Conservation (phyloP, 2,888 invertebrate species). For the Xestia rhomboidea region DNA sequence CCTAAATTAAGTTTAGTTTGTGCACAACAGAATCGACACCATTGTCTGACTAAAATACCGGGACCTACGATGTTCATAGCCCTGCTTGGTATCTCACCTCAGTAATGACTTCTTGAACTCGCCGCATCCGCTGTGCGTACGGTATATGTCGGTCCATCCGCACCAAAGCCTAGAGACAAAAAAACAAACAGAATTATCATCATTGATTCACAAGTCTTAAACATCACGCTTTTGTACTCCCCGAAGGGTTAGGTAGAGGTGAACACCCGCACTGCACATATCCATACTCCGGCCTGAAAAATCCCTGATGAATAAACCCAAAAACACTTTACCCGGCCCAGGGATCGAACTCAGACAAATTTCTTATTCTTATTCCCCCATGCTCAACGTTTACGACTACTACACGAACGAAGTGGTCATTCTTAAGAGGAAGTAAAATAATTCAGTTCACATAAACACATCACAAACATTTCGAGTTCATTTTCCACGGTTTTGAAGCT, state of each 20-base stretch:
- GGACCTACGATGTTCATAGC: background rate
- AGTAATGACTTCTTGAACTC: conserved; percentile 96
- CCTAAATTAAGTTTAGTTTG: too few relatives aligned
- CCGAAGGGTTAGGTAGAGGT: background rate
- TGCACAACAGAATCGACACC: too few relatives aligned
- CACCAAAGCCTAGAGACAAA: conserved; percentile 92
- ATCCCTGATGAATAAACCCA: background rate
- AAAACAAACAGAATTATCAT: conserved; percentile 12
- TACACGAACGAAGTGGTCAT: background rate
- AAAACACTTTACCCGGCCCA: background rate
- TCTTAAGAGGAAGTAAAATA: background rate
- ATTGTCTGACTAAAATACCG: too few relatives aligned
- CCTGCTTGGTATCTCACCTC: conserved; percentile 90
- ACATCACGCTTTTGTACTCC: background rate
- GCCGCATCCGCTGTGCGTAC: conserved; percentile 93
- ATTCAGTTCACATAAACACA: background rate
- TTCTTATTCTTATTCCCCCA: too few relatives aligned
- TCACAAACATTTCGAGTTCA: conserved; percentile 8
- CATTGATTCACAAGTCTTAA: background rate
- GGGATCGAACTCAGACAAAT: background rate
- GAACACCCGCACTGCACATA: background rate
- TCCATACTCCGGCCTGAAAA: background rate
- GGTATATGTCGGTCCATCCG: conserved; percentile 95
- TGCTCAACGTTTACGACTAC: background rate
- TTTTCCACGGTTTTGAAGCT: conserved; percentile 3